Conservation (phyloP, 2,113 vertebrate genomes). For the Oreochromis tanganicae region DNA sequence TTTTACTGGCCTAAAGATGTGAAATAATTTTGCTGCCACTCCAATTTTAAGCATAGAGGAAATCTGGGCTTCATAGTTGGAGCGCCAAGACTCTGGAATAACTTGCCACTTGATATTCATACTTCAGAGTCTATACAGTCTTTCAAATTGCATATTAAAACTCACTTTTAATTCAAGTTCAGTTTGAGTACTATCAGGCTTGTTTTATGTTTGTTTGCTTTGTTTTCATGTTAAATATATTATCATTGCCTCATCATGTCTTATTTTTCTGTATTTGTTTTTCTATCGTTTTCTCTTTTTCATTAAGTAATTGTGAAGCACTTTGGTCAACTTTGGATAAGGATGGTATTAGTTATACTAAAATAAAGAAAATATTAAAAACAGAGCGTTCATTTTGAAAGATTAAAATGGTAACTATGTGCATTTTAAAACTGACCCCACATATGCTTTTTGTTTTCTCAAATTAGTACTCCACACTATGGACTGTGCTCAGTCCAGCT, state of each 20-base stretch:
- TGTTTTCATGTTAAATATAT: neutral
- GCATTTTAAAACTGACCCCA: neutral
- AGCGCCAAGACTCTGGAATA: neutral
- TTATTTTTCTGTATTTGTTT: neutral
- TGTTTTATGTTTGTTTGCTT: neutral
- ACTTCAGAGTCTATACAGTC: neutral
- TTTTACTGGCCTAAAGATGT: neutral
- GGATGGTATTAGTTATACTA: neutral
- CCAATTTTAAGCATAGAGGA: neutral
- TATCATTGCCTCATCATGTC: neutral
- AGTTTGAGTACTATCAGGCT: neutral
- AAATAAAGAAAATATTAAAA: neutral
- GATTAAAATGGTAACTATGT: neutral
- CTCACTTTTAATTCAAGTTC: neutral
- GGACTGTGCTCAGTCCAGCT: neutral
- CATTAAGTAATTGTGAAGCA: neutral
- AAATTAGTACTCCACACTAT: neutral
- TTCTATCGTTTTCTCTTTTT: neutral
- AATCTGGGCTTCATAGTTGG: neutral
- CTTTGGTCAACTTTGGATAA: neutral
- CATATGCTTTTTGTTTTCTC: neutral
- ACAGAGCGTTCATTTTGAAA: neutral
- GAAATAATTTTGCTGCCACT: neutral
- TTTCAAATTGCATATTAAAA: neutral
- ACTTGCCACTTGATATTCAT: neutral